A percentile compares a stretch with the other conserved stretches of the same genome.
phyloP scores from a whole-genome alignment of 2,113 vertebrate species.

The Dendropsophus ebraccatus region DNA sequence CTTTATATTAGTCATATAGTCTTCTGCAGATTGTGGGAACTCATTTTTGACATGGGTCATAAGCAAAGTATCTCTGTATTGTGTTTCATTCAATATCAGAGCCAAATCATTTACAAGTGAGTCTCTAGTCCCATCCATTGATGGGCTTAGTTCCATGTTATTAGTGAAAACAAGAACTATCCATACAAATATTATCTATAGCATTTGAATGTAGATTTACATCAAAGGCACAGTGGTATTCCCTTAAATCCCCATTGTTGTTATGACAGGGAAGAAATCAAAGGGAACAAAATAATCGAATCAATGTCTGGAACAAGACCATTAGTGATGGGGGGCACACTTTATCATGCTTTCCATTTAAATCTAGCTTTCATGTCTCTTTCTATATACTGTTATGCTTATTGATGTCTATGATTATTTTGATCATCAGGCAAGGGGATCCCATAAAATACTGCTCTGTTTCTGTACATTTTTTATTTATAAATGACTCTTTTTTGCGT shows the following conservation, averaged over 20 bases:
- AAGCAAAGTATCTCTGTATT: background rate
- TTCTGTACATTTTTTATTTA: no score
- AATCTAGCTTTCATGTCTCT: background rate
- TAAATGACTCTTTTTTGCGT: no score
- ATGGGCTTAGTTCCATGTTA: slow-evolving; percentile 3
- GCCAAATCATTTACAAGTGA: background rate
- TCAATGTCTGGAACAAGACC: background rate
- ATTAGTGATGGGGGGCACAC: slow-evolving; percentile 6
- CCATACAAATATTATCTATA: background rate
- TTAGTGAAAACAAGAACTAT: background rate
- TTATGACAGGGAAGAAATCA: background rate
- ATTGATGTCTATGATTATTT: background rate
- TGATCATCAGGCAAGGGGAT: background rate
- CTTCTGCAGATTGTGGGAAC: background rate
- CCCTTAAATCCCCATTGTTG: slow-evolving; percentile 8
- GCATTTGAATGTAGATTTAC: background rate
- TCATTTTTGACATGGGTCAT: background rate
- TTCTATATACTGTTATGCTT: background rate
- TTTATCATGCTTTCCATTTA: background rate
- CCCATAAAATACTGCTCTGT: background rate
- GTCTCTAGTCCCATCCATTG: background rate
- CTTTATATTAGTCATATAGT: background rate
- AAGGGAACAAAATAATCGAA: slow-evolving; percentile 6
- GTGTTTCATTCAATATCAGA: background rate
- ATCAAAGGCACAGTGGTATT: slow-evolving; percentile 16